Evolutionary conservation across 2,888 invertebrate species (phyloP), one percentile per base, ranked within the genome.

Genomic region (Spicauda simplicius): DNA sequence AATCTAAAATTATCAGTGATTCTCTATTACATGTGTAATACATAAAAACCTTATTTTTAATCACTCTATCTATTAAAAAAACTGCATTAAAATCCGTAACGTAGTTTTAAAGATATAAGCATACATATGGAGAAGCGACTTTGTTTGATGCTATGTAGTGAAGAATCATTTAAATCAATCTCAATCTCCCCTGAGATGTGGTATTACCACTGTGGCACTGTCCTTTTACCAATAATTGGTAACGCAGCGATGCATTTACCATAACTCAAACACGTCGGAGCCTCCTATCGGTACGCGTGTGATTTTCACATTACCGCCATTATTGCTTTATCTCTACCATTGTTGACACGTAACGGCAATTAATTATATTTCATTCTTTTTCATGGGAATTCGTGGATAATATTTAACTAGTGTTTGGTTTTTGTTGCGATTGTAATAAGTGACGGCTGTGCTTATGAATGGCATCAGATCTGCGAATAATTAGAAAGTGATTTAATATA

Each of bases 311-410:
- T 66, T 66, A 60, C 11, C 18, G 6, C 19, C 56, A 48, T 63
- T 48, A 60, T 55, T 59, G 66, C 66, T 66, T 53, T 66, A 66
- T 66, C 65, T 65, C 53, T 25, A 25, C 25, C 66, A 66, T 66
- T 60, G 66, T 66, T 37, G 55, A 66, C 60, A 66, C 66, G 66
- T 66, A 56, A 66, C 59, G 33, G 8, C 33, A n/a, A 37, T 55
- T 66, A 66, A 66, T 60, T 66, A 55, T 50, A 66, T 50, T 66
- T 60, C 53, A 54, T 60, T 59, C 45, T 54, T 65, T 66, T 55
- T 59, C 66, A 66, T 55, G 66, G 60, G 66, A 66, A 18, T 55
- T 10, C 19, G 53, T 48, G 19, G 53, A 25, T 58, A 52, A 64
- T 53, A 59, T 54, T 54, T 53, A 57, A 45, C 58, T 37, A 33